Evolutionary conservation across 2,797 vertebrate species (phyloP).

Genomic region (Spondyliosoma cantharus): DNA sequence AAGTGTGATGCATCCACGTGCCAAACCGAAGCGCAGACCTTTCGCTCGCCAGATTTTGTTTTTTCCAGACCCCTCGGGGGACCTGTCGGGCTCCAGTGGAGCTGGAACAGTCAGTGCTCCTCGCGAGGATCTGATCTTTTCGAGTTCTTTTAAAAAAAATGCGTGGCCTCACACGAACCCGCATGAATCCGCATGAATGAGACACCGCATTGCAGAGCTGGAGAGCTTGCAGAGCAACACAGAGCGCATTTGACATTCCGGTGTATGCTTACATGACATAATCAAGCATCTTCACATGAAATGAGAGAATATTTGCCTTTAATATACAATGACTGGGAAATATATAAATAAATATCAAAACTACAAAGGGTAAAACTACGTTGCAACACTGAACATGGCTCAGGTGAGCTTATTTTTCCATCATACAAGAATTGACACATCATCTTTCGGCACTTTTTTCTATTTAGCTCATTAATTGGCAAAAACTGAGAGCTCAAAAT

Average conservation of each 20-base stretch:
- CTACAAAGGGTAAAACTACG: neutral
- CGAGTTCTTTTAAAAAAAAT: constrained; percentile 40
- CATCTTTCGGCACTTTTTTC: neutral
- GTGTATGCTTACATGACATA: constrained; percentile 31
- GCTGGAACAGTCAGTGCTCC: constrained; percentile 62
- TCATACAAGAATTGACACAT: neutral
- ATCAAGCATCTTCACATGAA: constrained; percentile 28
- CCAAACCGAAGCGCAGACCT: constrained; percentile 51
- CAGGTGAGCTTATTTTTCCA: neutral
- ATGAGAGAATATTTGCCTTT: neutral
- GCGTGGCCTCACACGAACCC: constrained; percentile 51
- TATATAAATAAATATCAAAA: neutral
- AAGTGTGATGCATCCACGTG: constrained; percentile 49
- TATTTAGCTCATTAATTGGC: neutral
- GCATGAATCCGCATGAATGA: constrained; percentile 47
- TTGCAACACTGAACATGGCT: neutral
- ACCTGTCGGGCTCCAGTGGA: constrained; percentile 55
- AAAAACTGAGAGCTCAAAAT: neutral
- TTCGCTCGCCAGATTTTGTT: constrained; percentile 41
- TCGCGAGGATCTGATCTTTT: constrained; percentile 35
- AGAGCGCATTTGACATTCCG: constrained; percentile 35
- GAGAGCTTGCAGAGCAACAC: too few species aligned
- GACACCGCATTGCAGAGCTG: constrained; percentile 53
- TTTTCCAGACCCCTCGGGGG: neutral
- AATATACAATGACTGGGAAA: constrained; percentile 1